Conservation (phyloP, 2,888 invertebrate genomes). For the Axea sp. region DNA sequence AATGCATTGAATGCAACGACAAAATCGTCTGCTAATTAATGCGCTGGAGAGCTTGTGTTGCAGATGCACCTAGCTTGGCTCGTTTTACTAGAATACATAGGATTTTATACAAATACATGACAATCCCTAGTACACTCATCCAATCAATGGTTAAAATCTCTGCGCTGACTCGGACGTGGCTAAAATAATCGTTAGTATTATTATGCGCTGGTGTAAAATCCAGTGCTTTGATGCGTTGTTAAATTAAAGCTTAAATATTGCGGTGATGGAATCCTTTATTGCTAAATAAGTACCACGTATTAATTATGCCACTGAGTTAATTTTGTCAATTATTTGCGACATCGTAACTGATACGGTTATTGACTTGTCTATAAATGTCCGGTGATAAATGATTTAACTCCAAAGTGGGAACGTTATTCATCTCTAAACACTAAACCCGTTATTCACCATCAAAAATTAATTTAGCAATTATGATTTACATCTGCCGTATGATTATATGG, state of each 20-base stretch:
- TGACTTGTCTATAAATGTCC: slow-evolving; percentile 2
- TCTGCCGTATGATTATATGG: background rate
- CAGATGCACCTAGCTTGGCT: slow-evolving; percentile 37
- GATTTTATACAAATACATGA: slow-evolving; percentile 37
- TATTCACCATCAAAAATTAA: slow-evolving; percentile 16
- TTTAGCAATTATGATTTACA: slow-evolving; percentile 9
- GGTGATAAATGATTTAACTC: slow-evolving; percentile 23
- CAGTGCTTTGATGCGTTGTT: slow-evolving; percentile 1
- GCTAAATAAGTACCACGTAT: slow-evolving; percentile 15
- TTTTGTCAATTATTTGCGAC: slow-evolving; percentile 31
- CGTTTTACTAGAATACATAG: slow-evolving; percentile 51
- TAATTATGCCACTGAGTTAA: slow-evolving; percentile 32
- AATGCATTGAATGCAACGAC: slow-evolving; percentile 64
- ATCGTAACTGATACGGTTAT: slow-evolving; percentile 6
- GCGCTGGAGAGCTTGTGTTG: slow-evolving; percentile 48
- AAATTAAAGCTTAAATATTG: slow-evolving; percentile 5
- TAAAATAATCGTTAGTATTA: slow-evolving; percentile 36
- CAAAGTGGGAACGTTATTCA: slow-evolving; percentile 17
- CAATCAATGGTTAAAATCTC: slow-evolving; percentile 14
- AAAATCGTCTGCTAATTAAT: slow-evolving; percentile 68
- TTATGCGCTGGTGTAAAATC: slow-evolving; percentile 3
- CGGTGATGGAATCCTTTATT: background rate
- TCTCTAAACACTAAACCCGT: slow-evolving; percentile 3
- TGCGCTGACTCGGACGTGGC: slow-evolving; percentile 5
- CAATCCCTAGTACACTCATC: slow-evolving; percentile 10